A percentile compares a stretch with the other conserved stretches of the same genome.
Conservation (phyloP, 2,888 invertebrate genomes). For the Resseliella maxima region DNA sequence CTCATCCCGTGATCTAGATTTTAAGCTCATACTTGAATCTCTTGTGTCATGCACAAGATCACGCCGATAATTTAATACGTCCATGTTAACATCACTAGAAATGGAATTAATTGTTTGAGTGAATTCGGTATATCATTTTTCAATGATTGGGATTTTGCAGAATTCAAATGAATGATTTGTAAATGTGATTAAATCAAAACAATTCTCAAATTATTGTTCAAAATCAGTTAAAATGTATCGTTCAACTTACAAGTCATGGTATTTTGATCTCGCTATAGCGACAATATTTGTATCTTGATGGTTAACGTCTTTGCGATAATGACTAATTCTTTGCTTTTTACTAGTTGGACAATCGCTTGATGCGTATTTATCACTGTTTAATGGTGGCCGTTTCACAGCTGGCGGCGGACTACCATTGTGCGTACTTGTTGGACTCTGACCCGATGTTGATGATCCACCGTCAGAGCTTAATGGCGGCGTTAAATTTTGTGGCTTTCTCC, state of each 20-base stretch:
- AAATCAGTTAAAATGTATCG: no score
- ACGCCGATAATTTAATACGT: constrained; percentile 59
- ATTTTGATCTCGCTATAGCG: constrained; percentile 55
- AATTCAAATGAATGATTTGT: no score
- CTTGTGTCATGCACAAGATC: constrained; percentile 66
- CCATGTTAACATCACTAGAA: constrained; percentile 56
- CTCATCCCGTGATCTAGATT: constrained; percentile 66
- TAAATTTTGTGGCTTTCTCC: constrained; percentile 90
- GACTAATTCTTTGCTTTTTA: constrained; percentile 90
- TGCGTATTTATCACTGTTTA: constrained; percentile 67
- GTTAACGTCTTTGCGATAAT: constrained; percentile 74
- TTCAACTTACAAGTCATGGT: constrained; percentile 56
- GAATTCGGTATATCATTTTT: no score
- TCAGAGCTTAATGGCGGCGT: constrained; percentile 90
- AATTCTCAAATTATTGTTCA: no score
- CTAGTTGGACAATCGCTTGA: constrained; percentile 71
- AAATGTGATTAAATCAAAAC: no score
- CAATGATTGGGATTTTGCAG: no score
- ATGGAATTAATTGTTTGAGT: constrained; percentile 57
- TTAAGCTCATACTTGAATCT: constrained; percentile 68
- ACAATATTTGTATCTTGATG: constrained; percentile 56
- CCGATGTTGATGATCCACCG: constrained; percentile 79
- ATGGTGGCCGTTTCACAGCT: constrained; percentile 70
- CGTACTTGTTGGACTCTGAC: constrained; percentile 82
- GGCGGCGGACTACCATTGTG: constrained; percentile 80